phyloP scores from a whole-genome alignment of 2,888 invertebrate species.

The Dichetophora obliterata region DNA sequence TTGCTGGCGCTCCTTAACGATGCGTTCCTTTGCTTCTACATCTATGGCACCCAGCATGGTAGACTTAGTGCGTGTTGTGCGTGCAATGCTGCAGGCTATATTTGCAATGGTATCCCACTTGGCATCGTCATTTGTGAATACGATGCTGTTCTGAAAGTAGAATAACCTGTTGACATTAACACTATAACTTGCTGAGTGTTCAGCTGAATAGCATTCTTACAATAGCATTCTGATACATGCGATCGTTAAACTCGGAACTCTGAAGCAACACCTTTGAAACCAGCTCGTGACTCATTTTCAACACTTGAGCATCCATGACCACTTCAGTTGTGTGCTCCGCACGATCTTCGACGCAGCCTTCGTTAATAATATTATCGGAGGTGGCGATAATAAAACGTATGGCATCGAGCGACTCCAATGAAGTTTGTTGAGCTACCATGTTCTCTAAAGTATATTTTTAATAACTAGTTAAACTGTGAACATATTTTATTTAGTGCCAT shows the following conservation, averaged over 20 bases:
- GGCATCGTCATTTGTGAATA: slow-evolving; percentile 49
- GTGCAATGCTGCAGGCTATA: slow-evolving; percentile 50
- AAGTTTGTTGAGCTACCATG: slow-evolving; percentile 41
- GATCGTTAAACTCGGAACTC: slow-evolving; percentile 61
- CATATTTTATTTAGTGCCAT: not conserved
- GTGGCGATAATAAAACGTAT: slow-evolving; percentile 57
- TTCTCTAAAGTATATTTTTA: slow-evolving; percentile 41
- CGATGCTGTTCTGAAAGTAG: slow-evolving; percentile 49
- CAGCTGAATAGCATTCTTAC: slow-evolving; percentile 52
- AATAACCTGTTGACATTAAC: too few species aligned
- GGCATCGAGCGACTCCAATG: slow-evolving; percentile 49
- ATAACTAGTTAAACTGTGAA: not conserved
- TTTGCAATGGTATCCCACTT: slow-evolving; percentile 60
- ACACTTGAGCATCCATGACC: slow-evolving; percentile 67
- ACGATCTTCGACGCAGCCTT: slow-evolving; percentile 58
- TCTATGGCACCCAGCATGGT: slow-evolving; percentile 64
- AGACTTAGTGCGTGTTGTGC: slow-evolving; percentile 54
- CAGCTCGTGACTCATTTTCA: slow-evolving; percentile 65
- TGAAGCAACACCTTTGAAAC: slow-evolving; percentile 61
- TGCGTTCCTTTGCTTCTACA: slow-evolving; percentile 58
- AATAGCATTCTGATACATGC: slow-evolving; percentile 60
- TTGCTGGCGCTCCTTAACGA: slow-evolving; percentile 62
- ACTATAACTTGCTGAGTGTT: not conserved
- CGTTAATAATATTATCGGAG: slow-evolving; percentile 58
- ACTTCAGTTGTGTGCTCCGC: slow-evolving; percentile 66